Conservation (phyloP, 2,113 vertebrate species). For the Pseudorectes ferrugineus region DNA sequence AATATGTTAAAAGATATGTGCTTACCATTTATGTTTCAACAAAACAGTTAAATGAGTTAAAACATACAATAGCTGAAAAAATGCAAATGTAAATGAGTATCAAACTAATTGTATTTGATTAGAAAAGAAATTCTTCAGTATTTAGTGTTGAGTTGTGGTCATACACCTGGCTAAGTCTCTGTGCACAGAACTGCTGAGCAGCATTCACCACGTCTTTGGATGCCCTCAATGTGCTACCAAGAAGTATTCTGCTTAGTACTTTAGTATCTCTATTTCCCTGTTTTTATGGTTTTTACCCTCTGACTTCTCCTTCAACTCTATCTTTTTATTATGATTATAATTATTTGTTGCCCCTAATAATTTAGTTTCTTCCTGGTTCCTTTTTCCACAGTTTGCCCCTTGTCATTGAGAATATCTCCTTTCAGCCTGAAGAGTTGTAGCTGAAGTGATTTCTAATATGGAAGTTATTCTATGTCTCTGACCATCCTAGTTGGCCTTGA, state of each 20-base stretch:
- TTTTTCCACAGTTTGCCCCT: neutral
- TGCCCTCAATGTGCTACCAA: neutral
- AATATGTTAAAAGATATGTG: neutral
- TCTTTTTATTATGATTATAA: neutral
- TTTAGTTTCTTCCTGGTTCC: neutral
- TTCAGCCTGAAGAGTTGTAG: neutral
- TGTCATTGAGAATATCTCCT: neutral
- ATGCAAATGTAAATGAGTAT: neutral
- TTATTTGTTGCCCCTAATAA: neutral
- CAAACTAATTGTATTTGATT: neutral
- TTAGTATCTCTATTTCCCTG: neutral
- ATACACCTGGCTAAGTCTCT: neutral
- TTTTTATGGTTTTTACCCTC: neutral
- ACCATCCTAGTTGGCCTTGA: neutral
- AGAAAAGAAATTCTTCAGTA: neutral
- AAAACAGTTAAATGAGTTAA: neutral
- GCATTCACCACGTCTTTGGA: neutral
- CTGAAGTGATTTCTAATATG: neutral
- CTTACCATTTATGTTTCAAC: neutral
- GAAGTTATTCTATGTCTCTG: neutral
- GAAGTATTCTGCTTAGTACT: neutral
- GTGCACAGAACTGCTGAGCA: neutral
- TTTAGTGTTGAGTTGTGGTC: neutral
- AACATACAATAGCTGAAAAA: neutral
- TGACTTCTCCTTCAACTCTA: neutral